These are phyloP conservation scores for Gadopsis bispinosus DNA, from an alignment of 2,797 vertebrate genomes.

Conservation along the genomic window DNA sequence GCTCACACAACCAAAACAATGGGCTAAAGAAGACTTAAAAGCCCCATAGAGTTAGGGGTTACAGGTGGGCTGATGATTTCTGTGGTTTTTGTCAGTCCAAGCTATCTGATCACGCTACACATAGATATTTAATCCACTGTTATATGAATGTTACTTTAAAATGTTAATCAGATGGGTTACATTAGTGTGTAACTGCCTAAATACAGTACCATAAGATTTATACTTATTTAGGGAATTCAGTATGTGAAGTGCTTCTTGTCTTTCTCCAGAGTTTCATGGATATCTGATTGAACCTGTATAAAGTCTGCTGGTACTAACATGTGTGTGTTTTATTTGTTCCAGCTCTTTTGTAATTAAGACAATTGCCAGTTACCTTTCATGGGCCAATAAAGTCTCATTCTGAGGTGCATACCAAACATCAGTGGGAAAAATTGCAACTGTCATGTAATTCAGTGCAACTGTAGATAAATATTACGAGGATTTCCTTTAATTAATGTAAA, in stretches of 20 bases:
- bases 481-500: slow-evolving; percentile 20
- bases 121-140: not conserved
- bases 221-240: not conserved
- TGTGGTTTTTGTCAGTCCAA: not conserved
- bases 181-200: not conserved
- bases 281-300: not conserved
- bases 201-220: not conserved
- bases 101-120: not conserved
- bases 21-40: not conserved
- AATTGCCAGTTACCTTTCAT: not conserved
- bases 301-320: not conserved
- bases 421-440: not conserved
- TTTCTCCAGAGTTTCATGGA: not conserved
- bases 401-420: not conserved
- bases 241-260: not conserved
- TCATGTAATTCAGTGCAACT: slow-evolving; percentile 9
- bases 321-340: not conserved
- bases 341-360: not conserved
- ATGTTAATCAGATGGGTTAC: not conserved
- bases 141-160: not conserved
- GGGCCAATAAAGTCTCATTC: not conserved
- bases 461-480: slow-evolving; percentile 25
- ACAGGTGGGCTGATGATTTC: not conserved
- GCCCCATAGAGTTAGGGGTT: not conserved
- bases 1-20: not conserved